phyloP scores from a whole-genome alignment of 2,113 vertebrate species.

The Microtus ochrogaster region DNA sequence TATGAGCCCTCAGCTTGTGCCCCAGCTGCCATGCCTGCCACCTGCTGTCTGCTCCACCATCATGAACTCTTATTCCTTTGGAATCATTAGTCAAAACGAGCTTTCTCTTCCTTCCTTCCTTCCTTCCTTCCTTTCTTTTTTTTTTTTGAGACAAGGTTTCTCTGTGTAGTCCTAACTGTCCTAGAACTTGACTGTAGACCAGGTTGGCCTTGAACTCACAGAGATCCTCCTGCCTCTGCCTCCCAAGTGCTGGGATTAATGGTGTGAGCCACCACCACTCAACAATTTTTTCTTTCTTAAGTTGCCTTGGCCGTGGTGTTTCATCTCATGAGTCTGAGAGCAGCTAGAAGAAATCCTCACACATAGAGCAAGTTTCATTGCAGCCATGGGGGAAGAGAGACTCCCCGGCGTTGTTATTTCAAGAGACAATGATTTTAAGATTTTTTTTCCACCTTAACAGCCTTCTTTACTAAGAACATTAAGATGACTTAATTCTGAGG shows the following conservation, averaged over 20 bases:
- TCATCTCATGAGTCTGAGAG: not conserved
- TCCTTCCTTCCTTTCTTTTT: not conserved
- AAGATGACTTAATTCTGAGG: not conserved
- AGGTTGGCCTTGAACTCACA: too few relatives aligned
- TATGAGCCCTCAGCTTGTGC: not conserved
- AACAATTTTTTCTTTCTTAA: not conserved
- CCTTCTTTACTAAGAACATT: not conserved
- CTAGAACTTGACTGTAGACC: too few relatives aligned
- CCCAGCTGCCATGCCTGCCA: not conserved
- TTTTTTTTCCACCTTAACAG: not conserved
- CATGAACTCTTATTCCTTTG: not conserved
- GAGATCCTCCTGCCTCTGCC: too few relatives aligned
- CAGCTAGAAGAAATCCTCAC: not conserved
- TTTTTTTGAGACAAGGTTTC: too few relatives aligned
- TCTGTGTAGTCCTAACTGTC: too few relatives aligned
- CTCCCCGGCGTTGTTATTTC: not conserved
- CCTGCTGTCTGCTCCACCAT: not conserved
- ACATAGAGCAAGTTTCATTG: not conserved
- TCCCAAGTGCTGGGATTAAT: too few relatives aligned
- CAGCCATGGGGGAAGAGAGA: not conserved
- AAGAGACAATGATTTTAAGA: not conserved
- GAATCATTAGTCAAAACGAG: not conserved
- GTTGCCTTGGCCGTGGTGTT: not conserved
- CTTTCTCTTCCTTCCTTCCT: too few relatives aligned
- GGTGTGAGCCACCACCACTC: too few relatives aligned